These are phyloP conservation scores for Clostera curtula DNA, from an alignment of 2,888 invertebrate genomes.

Conservation along the genomic window DNA sequence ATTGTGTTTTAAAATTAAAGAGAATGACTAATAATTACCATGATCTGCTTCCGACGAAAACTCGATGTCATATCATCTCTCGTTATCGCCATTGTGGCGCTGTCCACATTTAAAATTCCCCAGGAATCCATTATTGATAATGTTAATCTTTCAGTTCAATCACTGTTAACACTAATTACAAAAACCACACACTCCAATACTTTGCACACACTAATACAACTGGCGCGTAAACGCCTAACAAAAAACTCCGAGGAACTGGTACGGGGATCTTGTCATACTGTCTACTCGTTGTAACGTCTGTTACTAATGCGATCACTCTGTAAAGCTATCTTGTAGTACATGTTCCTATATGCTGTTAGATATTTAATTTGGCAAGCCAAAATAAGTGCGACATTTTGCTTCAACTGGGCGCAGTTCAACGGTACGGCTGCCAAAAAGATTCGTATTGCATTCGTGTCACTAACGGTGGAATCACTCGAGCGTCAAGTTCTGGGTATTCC, in stretches of 20 bases:
- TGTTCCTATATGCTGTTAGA: conserved; percentile 39
- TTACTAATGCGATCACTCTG: conserved; percentile 32
- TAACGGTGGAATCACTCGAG: too few species aligned
- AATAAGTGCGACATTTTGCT: conserved; percentile 74
- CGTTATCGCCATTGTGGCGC: conserved; percentile 78
- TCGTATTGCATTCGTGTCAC: conserved; percentile 65
- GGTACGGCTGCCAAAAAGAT: conserved; percentile 60
- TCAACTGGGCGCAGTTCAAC: conserved; percentile 57
- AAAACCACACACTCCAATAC: conserved; percentile 15
- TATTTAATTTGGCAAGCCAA: conserved; percentile 71
- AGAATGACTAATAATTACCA: too few species aligned
- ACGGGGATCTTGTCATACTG: conserved; percentile 29
- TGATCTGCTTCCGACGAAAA: conserved; percentile 57
- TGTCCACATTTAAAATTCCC: conserved; percentile 80
- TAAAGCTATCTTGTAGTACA: conserved; percentile 31
- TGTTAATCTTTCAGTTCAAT: conserved; percentile 22
- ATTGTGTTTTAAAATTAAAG: too few species aligned
- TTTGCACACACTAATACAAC: conserved; percentile 28
- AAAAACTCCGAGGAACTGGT: conserved; percentile 20
- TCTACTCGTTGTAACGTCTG: conserved; percentile 25
- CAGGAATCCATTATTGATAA: conserved; percentile 78
- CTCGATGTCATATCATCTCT: conserved; percentile 79
- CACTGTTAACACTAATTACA: conserved; percentile 19
- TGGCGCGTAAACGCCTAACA: conserved; percentile 36
- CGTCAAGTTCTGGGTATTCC: too few species aligned